Evolutionary conservation across 2,113 vertebrate genomes (phyloP).

Genomic region (Hippopotamus amphibius): DNA sequence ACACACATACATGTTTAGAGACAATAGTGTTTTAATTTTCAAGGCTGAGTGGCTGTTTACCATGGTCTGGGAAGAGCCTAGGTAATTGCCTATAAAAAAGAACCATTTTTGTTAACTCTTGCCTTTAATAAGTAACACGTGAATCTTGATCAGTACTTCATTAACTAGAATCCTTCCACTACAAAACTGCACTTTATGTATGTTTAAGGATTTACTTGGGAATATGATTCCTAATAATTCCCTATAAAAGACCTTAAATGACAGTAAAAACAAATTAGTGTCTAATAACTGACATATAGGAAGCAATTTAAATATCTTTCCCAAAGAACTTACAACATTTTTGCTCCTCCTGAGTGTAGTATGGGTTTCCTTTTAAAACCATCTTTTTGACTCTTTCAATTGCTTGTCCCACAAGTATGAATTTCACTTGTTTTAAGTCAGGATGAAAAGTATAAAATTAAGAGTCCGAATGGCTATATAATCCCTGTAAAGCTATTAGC

Average conservation of each 20-base stretch:
- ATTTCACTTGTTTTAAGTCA: slow-evolving; percentile 26
- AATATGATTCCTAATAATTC: slow-evolving; percentile 4
- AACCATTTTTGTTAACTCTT: background rate
- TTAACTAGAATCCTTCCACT: background rate
- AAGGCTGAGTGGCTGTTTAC: background rate
- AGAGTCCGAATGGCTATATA: background rate
- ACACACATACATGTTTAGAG: background rate
- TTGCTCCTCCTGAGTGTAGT: background rate
- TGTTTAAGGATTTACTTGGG: slow-evolving; percentile 26
- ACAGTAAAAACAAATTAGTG: slow-evolving; percentile 24
- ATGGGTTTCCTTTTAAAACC: background rate
- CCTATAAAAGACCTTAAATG: background rate
- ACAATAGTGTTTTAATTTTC: background rate
- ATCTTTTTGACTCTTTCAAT: background rate
- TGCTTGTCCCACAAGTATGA: background rate
- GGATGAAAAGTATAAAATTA: background rate
- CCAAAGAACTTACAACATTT: background rate
- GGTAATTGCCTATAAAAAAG: background rate
- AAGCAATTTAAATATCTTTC: background rate
- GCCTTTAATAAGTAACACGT: background rate
- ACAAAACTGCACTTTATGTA: background rate
- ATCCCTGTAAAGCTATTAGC: background rate
- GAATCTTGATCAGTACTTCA: slow-evolving; percentile 7
- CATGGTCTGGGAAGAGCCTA: background rate
- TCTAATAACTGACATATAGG: slow-evolving; percentile 28